Evolutionary conservation across 2,888 invertebrate genomes (phyloP).

Genomic region (Galerucella pusilla): DNA sequence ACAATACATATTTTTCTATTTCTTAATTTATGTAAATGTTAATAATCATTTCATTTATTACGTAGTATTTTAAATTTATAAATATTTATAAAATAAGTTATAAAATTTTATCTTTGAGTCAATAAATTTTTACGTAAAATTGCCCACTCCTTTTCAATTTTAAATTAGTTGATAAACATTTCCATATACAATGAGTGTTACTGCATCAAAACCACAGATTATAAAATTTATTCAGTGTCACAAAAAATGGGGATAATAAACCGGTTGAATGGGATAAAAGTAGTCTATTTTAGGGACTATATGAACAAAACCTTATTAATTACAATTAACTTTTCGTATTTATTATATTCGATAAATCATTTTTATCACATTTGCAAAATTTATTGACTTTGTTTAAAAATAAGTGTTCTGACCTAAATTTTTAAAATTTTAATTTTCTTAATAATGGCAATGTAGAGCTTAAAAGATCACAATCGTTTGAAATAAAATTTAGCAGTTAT

Average conservation of each 20-base stretch:
- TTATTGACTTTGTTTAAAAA: not conserved
- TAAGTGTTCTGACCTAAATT: slow-evolving; percentile 10
- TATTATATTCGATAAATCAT: no score
- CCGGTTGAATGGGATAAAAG: no score
- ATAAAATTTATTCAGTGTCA: no score
- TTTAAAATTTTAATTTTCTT: not conserved
- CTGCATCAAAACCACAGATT: no score
- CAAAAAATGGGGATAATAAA: no score
- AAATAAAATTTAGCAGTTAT: slow-evolving; percentile 14
- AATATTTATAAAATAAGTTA: not conserved
- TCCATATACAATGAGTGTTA: not conserved
- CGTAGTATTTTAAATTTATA: slow-evolving; percentile 1
- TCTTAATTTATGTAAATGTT: not conserved
- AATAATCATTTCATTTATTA: not conserved
- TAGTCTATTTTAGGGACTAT: no score
- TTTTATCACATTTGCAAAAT: not conserved
- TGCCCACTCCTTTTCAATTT: not conserved
- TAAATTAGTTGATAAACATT: not conserved
- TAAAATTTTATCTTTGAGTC: no score
- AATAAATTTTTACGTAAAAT: not conserved
- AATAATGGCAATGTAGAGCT: not conserved
- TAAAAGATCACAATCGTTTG: not conserved
- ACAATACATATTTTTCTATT: not conserved
- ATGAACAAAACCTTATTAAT: no score
- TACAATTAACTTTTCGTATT: no score